These are phyloP conservation scores for Pollimyrus isidori DNA, from an alignment of 2,113 vertebrate genomes.

Conservation along the genomic window DNA sequence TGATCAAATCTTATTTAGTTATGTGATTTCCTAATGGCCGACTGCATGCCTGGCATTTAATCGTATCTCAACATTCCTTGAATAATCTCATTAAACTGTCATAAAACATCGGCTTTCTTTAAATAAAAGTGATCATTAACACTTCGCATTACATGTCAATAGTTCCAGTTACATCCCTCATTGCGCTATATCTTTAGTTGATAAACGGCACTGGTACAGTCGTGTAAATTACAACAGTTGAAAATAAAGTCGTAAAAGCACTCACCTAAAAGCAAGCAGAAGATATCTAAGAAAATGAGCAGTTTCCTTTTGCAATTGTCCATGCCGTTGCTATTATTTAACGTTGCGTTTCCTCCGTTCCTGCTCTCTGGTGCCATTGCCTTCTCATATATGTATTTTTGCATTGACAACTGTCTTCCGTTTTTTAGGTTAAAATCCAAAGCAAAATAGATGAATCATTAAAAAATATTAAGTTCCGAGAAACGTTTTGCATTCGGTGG, in stretches of 20 bases:
- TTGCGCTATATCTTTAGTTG: neutral
- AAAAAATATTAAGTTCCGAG: conserved; percentile 32
- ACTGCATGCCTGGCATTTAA: neutral
- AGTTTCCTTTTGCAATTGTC: conserved; percentile 77
- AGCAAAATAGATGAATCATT: conserved; percentile 18
- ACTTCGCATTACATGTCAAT: neutral
- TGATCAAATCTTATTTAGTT: neutral
- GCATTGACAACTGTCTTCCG: conserved; percentile 64
- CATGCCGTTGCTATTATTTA: conserved; percentile 73
- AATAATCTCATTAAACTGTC: neutral
- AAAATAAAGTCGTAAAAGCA: conserved; percentile 21
- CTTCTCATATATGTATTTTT: conserved; percentile 96
- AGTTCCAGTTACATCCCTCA: neutral
- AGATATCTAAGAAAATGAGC: conserved; percentile 79
- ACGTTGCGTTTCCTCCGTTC: conserved; percentile 82
- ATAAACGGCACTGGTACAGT: neutral
- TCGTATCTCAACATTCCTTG: neutral
- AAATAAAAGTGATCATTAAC: neutral
- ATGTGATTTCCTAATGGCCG: neutral
- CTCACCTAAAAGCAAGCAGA: conserved; percentile 92
- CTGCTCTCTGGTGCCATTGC: conserved; percentile 87
- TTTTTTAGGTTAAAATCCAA: conserved; percentile 41
- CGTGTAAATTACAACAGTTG: neutral
- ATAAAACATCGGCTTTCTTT: neutral
- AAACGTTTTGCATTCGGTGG: neutral